Percentiles rank a stretch among this genome's conserved stretches.
Evolutionary conservation across 2,888 invertebrate genomes (phyloP).

Genomic region (Helobdella robusta): DNA sequence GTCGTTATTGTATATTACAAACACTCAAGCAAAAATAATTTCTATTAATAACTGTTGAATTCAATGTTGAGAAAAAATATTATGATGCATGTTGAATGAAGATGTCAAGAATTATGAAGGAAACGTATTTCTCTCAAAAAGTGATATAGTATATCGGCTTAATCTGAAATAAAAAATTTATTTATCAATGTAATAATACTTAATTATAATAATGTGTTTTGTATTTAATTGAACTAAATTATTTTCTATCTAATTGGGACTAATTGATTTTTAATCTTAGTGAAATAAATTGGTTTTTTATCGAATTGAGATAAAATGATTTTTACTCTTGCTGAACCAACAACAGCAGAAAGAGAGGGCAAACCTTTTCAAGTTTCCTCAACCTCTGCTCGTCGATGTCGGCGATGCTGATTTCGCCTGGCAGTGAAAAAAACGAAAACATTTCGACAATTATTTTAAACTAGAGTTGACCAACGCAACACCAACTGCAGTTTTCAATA

Average conservation of each 20-base stretch:
- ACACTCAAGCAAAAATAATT: too few species aligned
- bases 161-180: slow-evolving; percentile 9
- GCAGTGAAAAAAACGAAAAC: background rate
- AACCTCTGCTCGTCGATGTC: slow-evolving; percentile 19
- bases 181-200: background rate
- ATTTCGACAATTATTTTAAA: background rate
- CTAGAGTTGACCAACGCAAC: too few species aligned
- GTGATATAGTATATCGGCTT: slow-evolving; percentile 23
- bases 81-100: too few species aligned
- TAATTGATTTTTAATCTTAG: background rate
- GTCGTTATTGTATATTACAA: too few species aligned
- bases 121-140: background rate
- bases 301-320: background rate
- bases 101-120: too few species aligned
- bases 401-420: slow-evolving; percentile 23
- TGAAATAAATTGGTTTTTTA: background rate
- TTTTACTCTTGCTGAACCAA: background rate
- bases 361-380: slow-evolving; percentile 23
- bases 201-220: background rate
- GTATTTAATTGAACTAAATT: background rate
- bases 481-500: too few species aligned
- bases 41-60: too few species aligned
- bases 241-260: background rate
- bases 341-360: background rate
- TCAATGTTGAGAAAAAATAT: too few species aligned